Percentiles rank a stretch among this genome's conserved stretches.
Conservation (phyloP, 2,113 vertebrate species). For the Motacilla alba region DNA sequence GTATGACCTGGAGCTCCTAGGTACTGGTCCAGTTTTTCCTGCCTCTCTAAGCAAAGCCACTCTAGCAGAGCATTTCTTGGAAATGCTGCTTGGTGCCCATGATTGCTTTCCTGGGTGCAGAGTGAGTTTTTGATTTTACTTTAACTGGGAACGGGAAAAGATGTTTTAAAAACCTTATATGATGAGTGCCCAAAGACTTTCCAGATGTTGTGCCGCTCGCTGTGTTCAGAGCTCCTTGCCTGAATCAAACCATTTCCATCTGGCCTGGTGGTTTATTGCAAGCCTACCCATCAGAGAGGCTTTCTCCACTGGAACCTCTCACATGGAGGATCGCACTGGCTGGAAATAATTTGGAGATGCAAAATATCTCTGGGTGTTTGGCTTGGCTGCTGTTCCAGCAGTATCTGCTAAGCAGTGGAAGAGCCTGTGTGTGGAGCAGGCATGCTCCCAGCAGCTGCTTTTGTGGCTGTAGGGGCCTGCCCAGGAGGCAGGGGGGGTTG, state of each 20-base stretch:
- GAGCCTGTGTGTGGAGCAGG: neutral
- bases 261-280: slow-evolving; percentile 45
- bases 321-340: neutral
- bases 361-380: slow-evolving; percentile 27
- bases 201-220: slow-evolving; percentile 13
- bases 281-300: neutral
- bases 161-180: neutral
- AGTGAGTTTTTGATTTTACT: neutral
- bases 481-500: neutral
- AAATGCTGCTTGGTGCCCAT: neutral
- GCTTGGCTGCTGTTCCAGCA: neutral
- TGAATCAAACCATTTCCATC: slow-evolving; percentile 48
- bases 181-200: slow-evolving; percentile 34
- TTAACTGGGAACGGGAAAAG: neutral
- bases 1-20: neutral
- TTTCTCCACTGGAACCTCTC: slow-evolving; percentile 5
- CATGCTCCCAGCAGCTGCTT: neutral
- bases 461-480: neutral
- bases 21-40: neutral
- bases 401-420: neutral
- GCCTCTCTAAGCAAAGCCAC: neutral
- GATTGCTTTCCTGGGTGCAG: neutral
- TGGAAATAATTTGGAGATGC: slow-evolving; percentile 32
- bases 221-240: neutral
- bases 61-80: neutral